Evolutionary conservation across 2,888 invertebrate species (phyloP), one percentile per base, ranked within the genome.

Genomic region (Parnassius orleans): DNA sequence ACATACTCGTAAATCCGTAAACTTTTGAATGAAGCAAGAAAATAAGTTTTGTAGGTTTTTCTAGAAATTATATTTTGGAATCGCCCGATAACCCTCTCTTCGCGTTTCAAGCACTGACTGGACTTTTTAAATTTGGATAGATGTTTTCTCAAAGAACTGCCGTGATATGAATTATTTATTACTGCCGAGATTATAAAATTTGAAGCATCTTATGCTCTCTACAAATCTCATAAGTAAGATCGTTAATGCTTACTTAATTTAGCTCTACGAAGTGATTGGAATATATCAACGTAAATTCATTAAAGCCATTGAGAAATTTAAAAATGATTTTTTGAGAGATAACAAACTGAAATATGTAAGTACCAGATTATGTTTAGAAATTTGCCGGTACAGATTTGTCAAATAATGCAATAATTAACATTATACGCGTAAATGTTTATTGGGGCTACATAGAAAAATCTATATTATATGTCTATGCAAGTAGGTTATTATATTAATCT

Each of bases 341-440:
- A 90, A 90, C 60, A 80, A 70, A 65, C 60, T 90, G 19, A 80
- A 74, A 51, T 62, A 66, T 9, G 67, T 15, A 15, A 15, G 15
- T 15, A 15, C 15, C 15, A 15, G 15, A 15, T 15, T 15, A 15
- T 86, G 48, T 89, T 90, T 64, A 66, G 67, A 53, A 77, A 80
- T 66, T 71, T 86, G 63, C 75, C 72, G 10, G 72, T 68, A 57
- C 62, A 11, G 81, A 87, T 72, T 73, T 90, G 15, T 80, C 86
- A 0, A 71, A 80, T 33, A 90, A 90, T 69, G 63, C 73, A 7
- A 78, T 90, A 52, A 72, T 80, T 65, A 71, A 74, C 57, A 71
- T 87, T 19, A 19, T 19, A 0, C 81, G 86, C 2, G 78, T 84
- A 0, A 80, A 81, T 60, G 79, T 83, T 1, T 85, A 90, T 19